Conservation (phyloP, 2,797 vertebrate genomes). For the Artibeus lituratus region DNA sequence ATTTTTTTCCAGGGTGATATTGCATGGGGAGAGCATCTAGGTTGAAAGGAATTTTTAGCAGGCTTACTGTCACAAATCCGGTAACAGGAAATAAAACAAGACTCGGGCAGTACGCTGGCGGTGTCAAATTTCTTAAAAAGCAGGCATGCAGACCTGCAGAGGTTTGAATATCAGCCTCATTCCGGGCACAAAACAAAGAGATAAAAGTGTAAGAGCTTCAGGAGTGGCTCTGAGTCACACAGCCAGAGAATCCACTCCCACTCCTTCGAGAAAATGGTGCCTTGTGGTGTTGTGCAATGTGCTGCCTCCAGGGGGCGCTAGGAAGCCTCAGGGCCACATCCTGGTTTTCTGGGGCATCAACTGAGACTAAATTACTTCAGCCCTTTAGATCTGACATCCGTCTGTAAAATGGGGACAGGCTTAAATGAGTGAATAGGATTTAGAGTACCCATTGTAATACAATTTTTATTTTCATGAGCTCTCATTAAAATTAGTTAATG, state of each 20-base stretch:
- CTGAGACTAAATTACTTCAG: background rate
- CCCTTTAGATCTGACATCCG: background rate
- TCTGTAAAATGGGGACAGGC: slow-evolving; percentile 2
- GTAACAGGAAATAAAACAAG: slow-evolving; percentile 75
- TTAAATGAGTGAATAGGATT: background rate
- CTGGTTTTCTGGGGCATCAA: background rate
- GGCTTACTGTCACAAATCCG: slow-evolving; percentile 74
- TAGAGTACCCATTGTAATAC: background rate
- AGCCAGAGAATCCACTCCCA: rapidly evolving
- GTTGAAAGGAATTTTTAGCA: slow-evolving; percentile 78
- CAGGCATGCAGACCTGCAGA: background rate
- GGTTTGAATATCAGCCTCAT: background rate
- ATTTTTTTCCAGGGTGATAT: slow-evolving; percentile 57
- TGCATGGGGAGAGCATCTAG: slow-evolving; percentile 65
- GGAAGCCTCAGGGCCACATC: background rate
- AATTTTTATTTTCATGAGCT: background rate
- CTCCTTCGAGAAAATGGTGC: rapidly evolving
- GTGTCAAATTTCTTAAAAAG: slow-evolving; percentile 62
- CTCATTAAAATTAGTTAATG: slow-evolving; percentile 24
- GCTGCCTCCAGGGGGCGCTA: background rate
- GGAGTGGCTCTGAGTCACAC: background rate
- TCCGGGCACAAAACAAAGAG: background rate
- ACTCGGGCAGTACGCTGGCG: slow-evolving; percentile 55
- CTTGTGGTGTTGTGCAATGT: background rate
- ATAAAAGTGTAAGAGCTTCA: background rate